Percentiles rank a stretch among this genome's conserved stretches.
Conservation (phyloP, 2,888 invertebrate genomes). For the Sinopyrophorus schimmeli region DNA sequence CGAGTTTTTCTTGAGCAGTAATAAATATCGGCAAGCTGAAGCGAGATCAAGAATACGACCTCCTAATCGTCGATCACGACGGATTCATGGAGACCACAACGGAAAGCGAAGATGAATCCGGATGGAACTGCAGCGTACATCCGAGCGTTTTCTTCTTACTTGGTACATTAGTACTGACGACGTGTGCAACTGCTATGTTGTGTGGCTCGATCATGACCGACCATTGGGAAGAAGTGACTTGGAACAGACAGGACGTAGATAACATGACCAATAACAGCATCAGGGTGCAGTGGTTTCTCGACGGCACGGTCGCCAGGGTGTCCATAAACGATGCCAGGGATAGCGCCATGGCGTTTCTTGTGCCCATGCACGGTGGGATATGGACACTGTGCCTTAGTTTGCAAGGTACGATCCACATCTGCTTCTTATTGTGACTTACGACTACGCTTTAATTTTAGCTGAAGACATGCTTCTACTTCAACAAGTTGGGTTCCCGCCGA, state of each 20-base stretch:
- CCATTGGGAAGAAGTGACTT: constrained; percentile 87
- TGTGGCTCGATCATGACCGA: constrained; percentile 88
- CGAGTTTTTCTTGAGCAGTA: constrained; percentile 1
- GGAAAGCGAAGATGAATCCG: constrained; percentile 59
- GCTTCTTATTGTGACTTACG: constrained; percentile 8
- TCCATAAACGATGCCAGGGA: constrained; percentile 46
- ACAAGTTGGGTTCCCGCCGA: constrained; percentile 67
- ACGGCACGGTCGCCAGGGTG: constrained; percentile 73
- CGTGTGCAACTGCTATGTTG: constrained; percentile 78
- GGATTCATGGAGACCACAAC: constrained; percentile 59
- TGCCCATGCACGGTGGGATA: constrained; percentile 88
- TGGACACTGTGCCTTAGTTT: constrained; percentile 87
- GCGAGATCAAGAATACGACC: constrained; percentile 52
- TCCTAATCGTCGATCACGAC: constrained; percentile 52
- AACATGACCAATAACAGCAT: constrained; percentile 63
- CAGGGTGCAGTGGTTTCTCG: constrained; percentile 72
- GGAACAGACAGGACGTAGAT: constrained; percentile 68
- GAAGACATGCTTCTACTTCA: constrained; percentile 72
- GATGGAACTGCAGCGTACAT: constrained; percentile 68
- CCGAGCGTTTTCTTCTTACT: constrained; percentile 66
- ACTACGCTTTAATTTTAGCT: constrained; percentile 54
- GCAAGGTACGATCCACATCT: constrained; percentile 63
- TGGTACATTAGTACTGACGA: constrained; percentile 68
- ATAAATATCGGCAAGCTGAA: constrained; percentile 47
- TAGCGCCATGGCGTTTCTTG: constrained; percentile 65